Conservation (phyloP, 2,888 invertebrate species). For the Drosophila colorata region DNA sequence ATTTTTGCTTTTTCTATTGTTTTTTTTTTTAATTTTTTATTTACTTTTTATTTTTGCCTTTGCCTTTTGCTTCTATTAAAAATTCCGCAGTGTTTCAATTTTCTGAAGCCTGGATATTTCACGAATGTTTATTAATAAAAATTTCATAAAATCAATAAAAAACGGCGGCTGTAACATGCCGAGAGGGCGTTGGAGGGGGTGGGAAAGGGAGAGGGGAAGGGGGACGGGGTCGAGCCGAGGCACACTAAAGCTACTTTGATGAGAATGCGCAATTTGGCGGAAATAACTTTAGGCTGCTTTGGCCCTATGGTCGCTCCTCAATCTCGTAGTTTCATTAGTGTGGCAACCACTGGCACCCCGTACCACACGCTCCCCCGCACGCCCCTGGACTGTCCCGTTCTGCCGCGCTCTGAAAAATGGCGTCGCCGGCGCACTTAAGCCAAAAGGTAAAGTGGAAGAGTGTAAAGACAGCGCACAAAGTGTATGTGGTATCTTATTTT, state of each 20-base stretch:
- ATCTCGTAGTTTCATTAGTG: slow-evolving; percentile 57
- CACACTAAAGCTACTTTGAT: slow-evolving; percentile 15
- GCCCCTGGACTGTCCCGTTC: slow-evolving; percentile 5
- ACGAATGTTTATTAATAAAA: slow-evolving; percentile 82
- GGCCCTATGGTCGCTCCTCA: slow-evolving; percentile 35
- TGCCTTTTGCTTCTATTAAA: slow-evolving; percentile 64
- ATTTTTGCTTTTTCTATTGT: not conserved
- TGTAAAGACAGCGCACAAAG: slow-evolving; percentile 63
- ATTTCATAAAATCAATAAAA: slow-evolving; percentile 72
- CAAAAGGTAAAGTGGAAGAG: slow-evolving; percentile 59
- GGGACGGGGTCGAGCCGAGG: not conserved
- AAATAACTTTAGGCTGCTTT: slow-evolving; percentile 44
- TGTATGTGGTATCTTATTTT: slow-evolving; percentile 69
- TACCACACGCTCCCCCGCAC: not conserved
- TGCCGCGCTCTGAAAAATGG: slow-evolving; percentile 61
- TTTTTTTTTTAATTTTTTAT: slow-evolving; percentile 3
- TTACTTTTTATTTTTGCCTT: slow-evolving; percentile 21
- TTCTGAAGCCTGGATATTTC: slow-evolving; percentile 61
- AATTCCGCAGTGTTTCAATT: slow-evolving; percentile 65
- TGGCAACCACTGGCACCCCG: slow-evolving; percentile 15
- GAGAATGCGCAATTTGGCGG: slow-evolving; percentile 16
- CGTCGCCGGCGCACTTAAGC: slow-evolving; percentile 51
- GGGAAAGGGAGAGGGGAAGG: not conserved
- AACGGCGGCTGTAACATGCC: slow-evolving; percentile 28
- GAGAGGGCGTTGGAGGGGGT: not conserved